phyloP scores from a whole-genome alignment of 2,113 vertebrate genomes.

The Tragulus kanchil region DNA sequence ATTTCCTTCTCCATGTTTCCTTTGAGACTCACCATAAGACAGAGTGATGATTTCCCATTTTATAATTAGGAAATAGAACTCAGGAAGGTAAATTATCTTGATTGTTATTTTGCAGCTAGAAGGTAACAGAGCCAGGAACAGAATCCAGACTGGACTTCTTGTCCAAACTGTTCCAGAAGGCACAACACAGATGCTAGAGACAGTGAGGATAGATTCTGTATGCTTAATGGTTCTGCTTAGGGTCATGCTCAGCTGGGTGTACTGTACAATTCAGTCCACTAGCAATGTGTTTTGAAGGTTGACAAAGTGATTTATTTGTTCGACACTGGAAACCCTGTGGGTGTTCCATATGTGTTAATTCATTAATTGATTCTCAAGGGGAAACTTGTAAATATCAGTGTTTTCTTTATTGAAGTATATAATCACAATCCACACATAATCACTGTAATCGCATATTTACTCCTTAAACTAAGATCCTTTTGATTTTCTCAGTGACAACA shows the following conservation, averaged over 20 bases:
- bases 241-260: background rate
- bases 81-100: background rate
- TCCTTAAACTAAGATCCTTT: constrained; percentile 49
- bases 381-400: constrained; percentile 60
- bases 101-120: background rate
- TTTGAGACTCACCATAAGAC: background rate
- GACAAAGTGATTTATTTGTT: constrained; percentile 62
- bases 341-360: constrained; percentile 62
- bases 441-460: constrained; percentile 50
- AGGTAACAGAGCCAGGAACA: background rate
- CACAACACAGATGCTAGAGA: rapidly evolving
- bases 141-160: background rate
- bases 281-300: background rate
- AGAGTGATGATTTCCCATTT: constrained; percentile 1
- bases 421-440: constrained; percentile 58
- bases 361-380: constrained; percentile 55
- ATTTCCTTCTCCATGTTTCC: background rate
- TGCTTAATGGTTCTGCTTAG: background rate
- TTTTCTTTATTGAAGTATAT: constrained; percentile 63
- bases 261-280: background rate
- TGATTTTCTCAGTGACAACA: constrained; percentile 57
- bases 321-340: constrained; percentile 48
- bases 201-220: background rate
- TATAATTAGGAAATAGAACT: background rate
- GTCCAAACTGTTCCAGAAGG: background rate